phyloP scores from a whole-genome alignment of 53 echinoderm and acorn worm species.

The Luidia sarsii region DNA sequence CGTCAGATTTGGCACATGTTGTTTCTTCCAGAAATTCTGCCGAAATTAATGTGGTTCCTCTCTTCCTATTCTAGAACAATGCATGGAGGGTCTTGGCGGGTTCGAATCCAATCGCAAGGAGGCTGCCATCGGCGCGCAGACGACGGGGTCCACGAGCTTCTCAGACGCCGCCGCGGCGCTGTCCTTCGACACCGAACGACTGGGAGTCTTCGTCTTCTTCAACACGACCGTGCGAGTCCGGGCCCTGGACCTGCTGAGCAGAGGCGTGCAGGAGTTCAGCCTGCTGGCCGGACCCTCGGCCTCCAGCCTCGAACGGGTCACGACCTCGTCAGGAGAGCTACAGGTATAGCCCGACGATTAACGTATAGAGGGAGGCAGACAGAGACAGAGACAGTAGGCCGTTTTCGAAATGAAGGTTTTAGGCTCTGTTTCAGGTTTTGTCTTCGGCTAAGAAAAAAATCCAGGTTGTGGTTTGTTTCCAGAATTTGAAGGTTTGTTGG shows the following conservation, averaged over 20 bases:
- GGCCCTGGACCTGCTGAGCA: not conserved
- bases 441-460: too few relatives aligned
- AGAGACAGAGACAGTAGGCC: too few relatives aligned
- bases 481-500: too few relatives aligned
- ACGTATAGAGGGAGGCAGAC: too few relatives aligned
- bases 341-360: not conserved
- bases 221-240: conserved; percentile 7
- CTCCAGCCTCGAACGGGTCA: conserved; percentile 1
- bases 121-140: not conserved
- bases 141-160: too few relatives aligned
- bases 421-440: too few relatives aligned
- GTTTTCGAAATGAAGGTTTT: too few relatives aligned
- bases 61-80: conserved; percentile 28
- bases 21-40: too few relatives aligned
- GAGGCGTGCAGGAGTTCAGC: conserved; percentile 15
- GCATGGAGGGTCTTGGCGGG: not conserved
- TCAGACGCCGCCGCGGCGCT: not conserved
- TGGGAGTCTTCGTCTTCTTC: not conserved
- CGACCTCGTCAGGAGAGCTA: not conserved
- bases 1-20: too few relatives aligned
- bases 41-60: too few relatives aligned
- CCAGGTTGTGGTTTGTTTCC: too few relatives aligned
- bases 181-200: not conserved
- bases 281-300: not conserved
- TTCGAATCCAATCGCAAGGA: not conserved